phyloP scores from a whole-genome alignment of 1,140 invertebrate genomes.

The Brachionus sp. region DNA sequence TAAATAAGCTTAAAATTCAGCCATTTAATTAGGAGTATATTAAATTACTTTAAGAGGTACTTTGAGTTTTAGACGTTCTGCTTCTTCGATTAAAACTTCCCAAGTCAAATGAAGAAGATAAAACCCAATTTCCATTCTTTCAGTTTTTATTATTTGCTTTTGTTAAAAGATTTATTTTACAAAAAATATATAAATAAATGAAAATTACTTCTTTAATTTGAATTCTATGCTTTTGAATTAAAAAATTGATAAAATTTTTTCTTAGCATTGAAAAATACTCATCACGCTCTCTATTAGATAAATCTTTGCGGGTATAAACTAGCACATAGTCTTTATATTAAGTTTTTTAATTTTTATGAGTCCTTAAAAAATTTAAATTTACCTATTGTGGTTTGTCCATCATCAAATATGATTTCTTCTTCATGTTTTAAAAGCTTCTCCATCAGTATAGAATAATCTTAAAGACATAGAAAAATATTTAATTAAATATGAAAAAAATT shows the following conservation, averaged over 20 bases:
- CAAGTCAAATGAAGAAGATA: conserved; percentile 30
- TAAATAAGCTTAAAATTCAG: neutral
- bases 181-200: neutral
- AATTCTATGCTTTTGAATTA: conserved; percentile 30
- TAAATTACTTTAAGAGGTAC: neutral
- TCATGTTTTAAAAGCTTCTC: neutral
- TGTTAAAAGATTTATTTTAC: neutral
- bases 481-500: neutral
- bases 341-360: neutral
- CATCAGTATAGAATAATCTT: neutral
- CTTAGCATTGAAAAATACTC: neutral
- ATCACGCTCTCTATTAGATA: neutral
- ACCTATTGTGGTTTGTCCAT: conserved; percentile 12
- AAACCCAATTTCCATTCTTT: conserved; percentile 40
- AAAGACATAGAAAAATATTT: neutral
- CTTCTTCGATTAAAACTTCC: conserved; percentile 11
- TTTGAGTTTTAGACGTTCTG: neutral
- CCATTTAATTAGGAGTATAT: neutral
- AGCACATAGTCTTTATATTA: conserved; percentile 11
- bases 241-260: conserved; percentile 33
- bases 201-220: conserved; percentile 34
- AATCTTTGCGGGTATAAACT: neutral
- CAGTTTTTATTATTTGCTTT: conserved; percentile 29
- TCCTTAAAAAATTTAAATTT: neutral
- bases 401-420: conserved; percentile 1